These are phyloP conservation scores for Perithous albicinctus DNA, from an alignment of 2,888 invertebrate genomes.

Conservation along the genomic window DNA sequence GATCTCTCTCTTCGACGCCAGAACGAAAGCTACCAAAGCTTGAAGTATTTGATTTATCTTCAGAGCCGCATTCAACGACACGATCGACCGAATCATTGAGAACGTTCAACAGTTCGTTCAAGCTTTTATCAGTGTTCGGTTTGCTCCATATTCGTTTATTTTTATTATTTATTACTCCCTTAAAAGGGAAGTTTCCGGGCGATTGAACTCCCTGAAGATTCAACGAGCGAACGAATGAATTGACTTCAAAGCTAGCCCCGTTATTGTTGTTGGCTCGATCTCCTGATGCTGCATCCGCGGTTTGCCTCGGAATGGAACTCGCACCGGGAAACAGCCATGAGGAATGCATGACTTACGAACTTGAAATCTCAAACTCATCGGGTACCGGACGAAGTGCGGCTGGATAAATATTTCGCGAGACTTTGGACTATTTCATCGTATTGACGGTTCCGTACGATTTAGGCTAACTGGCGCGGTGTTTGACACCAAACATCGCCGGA, in stretches of 20 bases:
- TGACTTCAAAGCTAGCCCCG: slow-evolving; percentile 43
- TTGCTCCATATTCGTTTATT: slow-evolving; percentile 1
- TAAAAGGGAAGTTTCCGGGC: slow-evolving; percentile 40
- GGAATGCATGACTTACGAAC: slow-evolving; percentile 52
- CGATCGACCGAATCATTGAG: slow-evolving; percentile 59
- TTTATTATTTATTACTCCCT: neutral
- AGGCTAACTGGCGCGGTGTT: slow-evolving; percentile 42
- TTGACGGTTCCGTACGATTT: slow-evolving; percentile 43
- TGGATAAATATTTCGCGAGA: neutral
- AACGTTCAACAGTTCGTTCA: slow-evolving; percentile 53
- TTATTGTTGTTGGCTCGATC: slow-evolving; percentile 20
- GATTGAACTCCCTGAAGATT: slow-evolving; percentile 54
- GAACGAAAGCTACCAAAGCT: slow-evolving; percentile 57
- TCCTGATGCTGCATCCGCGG: slow-evolving; percentile 1
- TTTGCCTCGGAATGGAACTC: neutral
- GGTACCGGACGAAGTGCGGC: neutral
- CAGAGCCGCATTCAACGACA: slow-evolving; percentile 1
- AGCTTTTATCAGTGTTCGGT: slow-evolving; percentile 14
- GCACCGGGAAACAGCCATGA: slow-evolving; percentile 58
- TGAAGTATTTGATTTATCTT: slow-evolving; percentile 23
- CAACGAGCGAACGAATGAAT: slow-evolving; percentile 63
- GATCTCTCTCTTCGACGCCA: slow-evolving; percentile 42
- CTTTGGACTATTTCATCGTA: slow-evolving; percentile 31
- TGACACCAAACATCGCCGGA: slow-evolving; percentile 30
- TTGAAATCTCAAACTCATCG: slow-evolving; percentile 38